Evolutionary conservation across 1,140 invertebrate genomes (phyloP), one percentile per base, ranked within the genome.

Genomic region (Trichonephila inaurata): DNA sequence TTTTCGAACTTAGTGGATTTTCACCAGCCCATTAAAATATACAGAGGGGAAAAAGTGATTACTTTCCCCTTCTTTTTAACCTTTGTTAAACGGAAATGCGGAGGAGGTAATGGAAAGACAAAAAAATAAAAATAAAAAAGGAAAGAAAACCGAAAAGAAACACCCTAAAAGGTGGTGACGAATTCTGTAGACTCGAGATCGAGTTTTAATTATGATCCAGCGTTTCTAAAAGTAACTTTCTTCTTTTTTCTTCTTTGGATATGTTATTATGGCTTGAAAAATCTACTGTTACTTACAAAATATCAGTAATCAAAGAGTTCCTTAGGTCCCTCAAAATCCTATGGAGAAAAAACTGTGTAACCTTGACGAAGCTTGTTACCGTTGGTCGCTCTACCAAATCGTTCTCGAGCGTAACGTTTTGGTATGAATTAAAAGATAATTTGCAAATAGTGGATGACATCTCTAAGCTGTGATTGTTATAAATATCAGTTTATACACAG

Each of bases 1-100:
- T 72, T 64, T 72, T 72, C 69, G 28, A 72, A 72, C 24, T 3
- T 72, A 72, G 28, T 72, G 69, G 28, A 72, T 33, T 33, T 72
- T 28, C 16, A 64, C 62, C 62, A 64, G 21, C 62, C 62, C 62
- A 64, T 64, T 64, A 64, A 64, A 64, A 64, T 21, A 21, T 64
- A 21, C 16, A 72, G 14, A 33, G 28, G 28, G 14, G 24, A 72
- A 72, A 72, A 24, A 33, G 24, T 14, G 69, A 33, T 40, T 77
- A 18, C 28, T 77, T 77, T 77, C 72, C 28, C 69, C 16, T 66
- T 51, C 51, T 51, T 51, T 64, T 21, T 64, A 64, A 33, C 72
- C 16, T 77, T 77, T 77, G 72, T 77, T 40, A 33, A 77, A 77
- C 72, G 12, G 69, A 33, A 77, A 40, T 77, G 69, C 16, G 69